Conservation (phyloP, 2,888 invertebrate genomes). For the Pseudococcus longispinus region DNA sequence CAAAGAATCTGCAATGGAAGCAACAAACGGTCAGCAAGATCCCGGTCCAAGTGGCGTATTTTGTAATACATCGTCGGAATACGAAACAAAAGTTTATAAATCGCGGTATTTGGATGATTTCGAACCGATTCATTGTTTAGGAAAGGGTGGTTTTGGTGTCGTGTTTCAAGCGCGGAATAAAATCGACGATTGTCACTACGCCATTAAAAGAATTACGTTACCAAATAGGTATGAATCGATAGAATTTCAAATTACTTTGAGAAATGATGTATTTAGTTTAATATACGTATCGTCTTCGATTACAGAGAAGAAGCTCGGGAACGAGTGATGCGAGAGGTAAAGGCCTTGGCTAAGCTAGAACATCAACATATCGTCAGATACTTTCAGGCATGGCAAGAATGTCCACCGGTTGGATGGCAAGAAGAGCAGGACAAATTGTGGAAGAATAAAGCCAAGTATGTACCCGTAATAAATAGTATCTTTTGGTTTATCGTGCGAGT, state of each 20-base stretch:
- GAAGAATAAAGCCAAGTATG: constrained; percentile 62
- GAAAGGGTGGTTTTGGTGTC: constrained; percentile 93
- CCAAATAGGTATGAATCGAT: constrained; percentile 71
- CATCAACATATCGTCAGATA: constrained; percentile 96
- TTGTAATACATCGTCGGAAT: constrained; percentile 38
- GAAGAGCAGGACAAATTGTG: constrained; percentile 76
- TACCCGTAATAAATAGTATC: no score
- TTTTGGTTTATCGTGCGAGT: no score
- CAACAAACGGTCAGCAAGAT: not conserved
- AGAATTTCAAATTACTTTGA: not conserved
- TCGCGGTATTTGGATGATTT: constrained; percentile 86
- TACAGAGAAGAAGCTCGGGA: constrained; percentile 79
- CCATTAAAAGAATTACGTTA: constrained; percentile 90
- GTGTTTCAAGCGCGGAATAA: constrained; percentile 95
- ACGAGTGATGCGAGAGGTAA: constrained; percentile 91
- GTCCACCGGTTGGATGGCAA: constrained; percentile 88
- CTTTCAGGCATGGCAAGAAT: constrained; percentile 94
- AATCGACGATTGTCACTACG: constrained; percentile 92
- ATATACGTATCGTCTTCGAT: constrained; percentile 58
- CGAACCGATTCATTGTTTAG: constrained; percentile 79
- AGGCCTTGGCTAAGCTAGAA: constrained; percentile 91
- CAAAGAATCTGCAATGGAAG: constrained; percentile 22
- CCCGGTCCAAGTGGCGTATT: not conserved
- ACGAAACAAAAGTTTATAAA: constrained; percentile 62
- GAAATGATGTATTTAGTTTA: no score